phyloP scores from a whole-genome alignment of 35 echinoderm and acorn worm species.

The Apostichopus japonicus region DNA sequence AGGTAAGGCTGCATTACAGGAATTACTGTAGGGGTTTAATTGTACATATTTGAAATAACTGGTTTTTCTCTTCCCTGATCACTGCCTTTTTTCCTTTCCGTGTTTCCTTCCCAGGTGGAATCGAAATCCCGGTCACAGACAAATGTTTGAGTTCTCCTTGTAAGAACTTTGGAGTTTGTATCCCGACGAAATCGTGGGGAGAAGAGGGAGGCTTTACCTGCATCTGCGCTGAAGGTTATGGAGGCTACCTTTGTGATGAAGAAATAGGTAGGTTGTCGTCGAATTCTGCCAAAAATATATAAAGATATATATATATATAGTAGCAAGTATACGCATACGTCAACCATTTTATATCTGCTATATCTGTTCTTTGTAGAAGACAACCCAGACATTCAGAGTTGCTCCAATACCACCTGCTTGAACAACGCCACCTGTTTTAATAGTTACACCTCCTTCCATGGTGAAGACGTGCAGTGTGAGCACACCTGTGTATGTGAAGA shows the following conservation, averaged over 20 bases:
- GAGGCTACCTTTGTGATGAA: not conserved
- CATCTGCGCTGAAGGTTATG: constrained; percentile 1
- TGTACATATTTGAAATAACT: too few species aligned
- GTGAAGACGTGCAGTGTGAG: not conserved
- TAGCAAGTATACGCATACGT: too few species aligned
- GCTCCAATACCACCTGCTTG: not conserved
- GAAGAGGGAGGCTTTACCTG: constrained; percentile 6
- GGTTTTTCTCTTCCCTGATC: too few species aligned
- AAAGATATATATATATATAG: too few species aligned
- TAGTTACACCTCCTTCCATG: not conserved
- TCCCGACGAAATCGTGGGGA: not conserved
- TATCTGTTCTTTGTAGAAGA: not conserved
- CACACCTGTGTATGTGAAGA: constrained; percentile 18
- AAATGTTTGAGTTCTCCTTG: constrained; percentile 27
- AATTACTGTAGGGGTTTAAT: too few species aligned
- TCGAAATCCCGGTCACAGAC: constrained; percentile 10
- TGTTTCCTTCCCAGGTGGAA: not conserved
- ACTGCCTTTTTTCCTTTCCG: not conserved
- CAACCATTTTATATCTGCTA: too few species aligned
- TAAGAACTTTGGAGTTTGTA: not conserved
- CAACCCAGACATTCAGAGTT: not conserved
- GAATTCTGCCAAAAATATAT: too few species aligned
- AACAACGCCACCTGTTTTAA: constrained; percentile 17
- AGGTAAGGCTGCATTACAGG: too few species aligned
- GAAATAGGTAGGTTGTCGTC: not conserved